Evolutionary conservation across 2,888 invertebrate genomes (phyloP).

Genomic region (Schizotus pectinicornis): DNA sequence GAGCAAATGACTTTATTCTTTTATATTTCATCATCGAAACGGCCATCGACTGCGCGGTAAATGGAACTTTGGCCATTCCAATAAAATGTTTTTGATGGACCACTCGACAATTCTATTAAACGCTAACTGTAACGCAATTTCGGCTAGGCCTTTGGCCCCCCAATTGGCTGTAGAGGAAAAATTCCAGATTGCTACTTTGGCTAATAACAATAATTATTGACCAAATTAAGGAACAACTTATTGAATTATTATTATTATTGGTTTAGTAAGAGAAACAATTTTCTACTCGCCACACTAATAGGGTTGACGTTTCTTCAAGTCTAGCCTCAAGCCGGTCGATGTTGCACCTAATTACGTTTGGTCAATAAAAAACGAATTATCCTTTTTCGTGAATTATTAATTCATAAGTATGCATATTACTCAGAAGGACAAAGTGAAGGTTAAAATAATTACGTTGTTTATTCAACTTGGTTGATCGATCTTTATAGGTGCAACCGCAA

Average conservation of each 20-base stretch:
- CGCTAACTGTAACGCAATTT: constrained; percentile 43
- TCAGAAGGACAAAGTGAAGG: no score
- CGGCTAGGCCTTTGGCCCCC: constrained; percentile 38
- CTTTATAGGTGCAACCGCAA: constrained; percentile 10
- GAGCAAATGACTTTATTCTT: constrained; percentile 15
- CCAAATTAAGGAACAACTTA: constrained; percentile 7
- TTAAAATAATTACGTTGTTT: background rate
- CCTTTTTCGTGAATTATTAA: no score
- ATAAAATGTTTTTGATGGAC: constrained; percentile 45
- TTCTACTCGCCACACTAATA: no score
- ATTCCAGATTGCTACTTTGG: constrained; percentile 46
- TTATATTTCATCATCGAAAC: constrained; percentile 26
- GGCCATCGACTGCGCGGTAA: constrained; percentile 23
- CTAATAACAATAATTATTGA: constrained; percentile 31
- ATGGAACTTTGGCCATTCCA: constrained; percentile 36
- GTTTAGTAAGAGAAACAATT: no score
- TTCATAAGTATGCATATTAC: no score
- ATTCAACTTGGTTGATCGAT: background rate
- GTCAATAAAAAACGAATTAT: no score
- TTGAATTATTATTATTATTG: no score
- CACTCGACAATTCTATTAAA: constrained; percentile 44
- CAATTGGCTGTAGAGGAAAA: constrained; percentile 41
- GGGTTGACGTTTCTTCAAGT: no score
- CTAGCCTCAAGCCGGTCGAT: no score
- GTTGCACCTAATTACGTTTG: no score